These are phyloP conservation scores for Heteromormyrus szaboi DNA, from an alignment of 2,797 vertebrate genomes.

Conservation along the genomic window DNA sequence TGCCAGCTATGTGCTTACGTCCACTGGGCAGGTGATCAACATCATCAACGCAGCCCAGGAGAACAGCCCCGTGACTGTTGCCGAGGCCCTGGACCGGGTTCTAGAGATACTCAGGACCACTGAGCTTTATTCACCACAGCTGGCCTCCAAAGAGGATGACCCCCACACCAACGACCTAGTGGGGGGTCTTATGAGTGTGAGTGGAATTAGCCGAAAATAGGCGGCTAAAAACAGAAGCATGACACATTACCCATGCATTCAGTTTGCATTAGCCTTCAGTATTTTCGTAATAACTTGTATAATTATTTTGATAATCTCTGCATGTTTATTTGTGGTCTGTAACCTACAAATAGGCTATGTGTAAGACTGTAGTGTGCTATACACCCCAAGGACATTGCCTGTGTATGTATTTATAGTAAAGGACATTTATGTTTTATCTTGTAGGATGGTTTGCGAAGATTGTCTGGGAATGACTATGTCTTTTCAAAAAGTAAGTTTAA, in stretches of 20 bases:
- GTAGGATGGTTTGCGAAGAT: slow-evolving; percentile 87
- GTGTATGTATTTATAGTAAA: slow-evolving; percentile 3
- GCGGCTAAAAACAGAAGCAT: neutral
- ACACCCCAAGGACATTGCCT: neutral
- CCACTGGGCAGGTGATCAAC: slow-evolving; percentile 74
- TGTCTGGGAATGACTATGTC: slow-evolving; percentile 89
- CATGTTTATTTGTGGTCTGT: neutral
- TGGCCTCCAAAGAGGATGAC: slow-evolving; percentile 87
- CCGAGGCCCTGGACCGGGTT: slow-evolving; percentile 88
- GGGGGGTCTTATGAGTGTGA: slow-evolving; percentile 90
- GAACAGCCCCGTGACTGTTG: slow-evolving; percentile 85
- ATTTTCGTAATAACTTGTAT: neutral
- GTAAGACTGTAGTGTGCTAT: neutral
- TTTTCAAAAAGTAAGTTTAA: slow-evolving; percentile 81
- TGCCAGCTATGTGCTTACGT: neutral
- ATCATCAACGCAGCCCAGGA: slow-evolving; percentile 96
- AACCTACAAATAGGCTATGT: neutral
- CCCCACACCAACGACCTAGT: slow-evolving; percentile 92
- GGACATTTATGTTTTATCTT: slow-evolving; percentile 9
- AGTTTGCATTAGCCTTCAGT: neutral
- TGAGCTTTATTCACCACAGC: slow-evolving; percentile 92
- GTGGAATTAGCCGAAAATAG: slow-evolving; percentile 35
- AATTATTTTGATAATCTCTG: neutral
- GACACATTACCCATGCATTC: neutral
- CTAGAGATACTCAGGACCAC: slow-evolving; percentile 91